These are phyloP conservation scores for Cryptoleucopteryx plumbea DNA, from an alignment of 2,113 vertebrate species.

Conservation along the genomic window DNA sequence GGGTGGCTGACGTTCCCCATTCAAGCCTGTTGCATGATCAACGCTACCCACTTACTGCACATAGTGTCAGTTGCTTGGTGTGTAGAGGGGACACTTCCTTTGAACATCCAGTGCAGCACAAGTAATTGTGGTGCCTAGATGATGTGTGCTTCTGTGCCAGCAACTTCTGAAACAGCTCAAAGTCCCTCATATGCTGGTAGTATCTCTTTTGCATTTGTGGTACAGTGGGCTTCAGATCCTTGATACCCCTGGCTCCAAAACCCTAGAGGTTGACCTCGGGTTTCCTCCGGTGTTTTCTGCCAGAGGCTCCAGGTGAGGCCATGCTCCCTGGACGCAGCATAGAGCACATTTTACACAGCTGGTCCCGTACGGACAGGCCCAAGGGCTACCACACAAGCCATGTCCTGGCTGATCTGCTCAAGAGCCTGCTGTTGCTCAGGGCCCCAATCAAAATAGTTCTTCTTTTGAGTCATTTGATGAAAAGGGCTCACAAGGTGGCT, in stretches of 20 bases:
- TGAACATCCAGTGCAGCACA: not conserved
- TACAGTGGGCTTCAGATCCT: not conserved
- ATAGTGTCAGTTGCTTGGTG: fast-evolving
- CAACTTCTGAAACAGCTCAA: not conserved
- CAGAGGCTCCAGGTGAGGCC: not conserved
- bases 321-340: not conserved
- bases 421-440: not conserved
- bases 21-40: not conserved
- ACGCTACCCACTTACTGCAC: not conserved
- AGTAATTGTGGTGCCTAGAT: not conserved
- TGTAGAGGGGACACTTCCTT: not conserved
- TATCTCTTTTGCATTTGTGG: not conserved
- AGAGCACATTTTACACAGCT: not conserved
- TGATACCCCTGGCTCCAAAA: not conserved
- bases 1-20: not conserved
- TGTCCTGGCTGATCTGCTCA: not conserved
- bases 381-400: not conserved
- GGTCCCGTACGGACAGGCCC: too few species aligned
- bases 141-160: not conserved
- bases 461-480: not conserved
- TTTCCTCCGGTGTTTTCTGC: not conserved
- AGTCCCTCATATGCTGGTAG: not conserved
- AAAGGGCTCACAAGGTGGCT: not conserved
- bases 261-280: not conserved
- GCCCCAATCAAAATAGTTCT: not conserved